These are phyloP conservation scores for Azemiops feae DNA, from an alignment of 2,113 vertebrate genomes.

Conservation along the genomic window DNA sequence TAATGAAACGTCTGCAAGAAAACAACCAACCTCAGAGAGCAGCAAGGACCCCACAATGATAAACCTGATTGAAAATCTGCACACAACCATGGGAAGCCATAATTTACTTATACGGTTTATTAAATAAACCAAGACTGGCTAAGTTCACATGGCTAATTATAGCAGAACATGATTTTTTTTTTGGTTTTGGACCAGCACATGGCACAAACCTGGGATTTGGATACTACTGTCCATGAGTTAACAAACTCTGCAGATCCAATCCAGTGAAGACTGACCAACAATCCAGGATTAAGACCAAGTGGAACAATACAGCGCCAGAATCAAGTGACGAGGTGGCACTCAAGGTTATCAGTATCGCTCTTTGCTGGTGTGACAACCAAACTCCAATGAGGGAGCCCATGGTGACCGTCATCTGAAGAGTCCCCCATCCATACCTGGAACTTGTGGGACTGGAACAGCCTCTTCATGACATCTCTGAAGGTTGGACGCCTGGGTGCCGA, in stretches of 20 bases:
- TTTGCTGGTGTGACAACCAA: not conserved
- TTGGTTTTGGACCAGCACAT: not conserved
- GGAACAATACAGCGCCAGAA: not conserved
- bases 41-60: not conserved
- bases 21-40: not conserved
- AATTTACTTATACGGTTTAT: not conserved
- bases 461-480: slow-evolving; percentile 77
- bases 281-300: not conserved
- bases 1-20: not conserved
- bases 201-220: not conserved
- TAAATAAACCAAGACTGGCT: not conserved
- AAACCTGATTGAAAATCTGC: not conserved
- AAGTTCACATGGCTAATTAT: not conserved
- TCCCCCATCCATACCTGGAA: slow-evolving; percentile 82
- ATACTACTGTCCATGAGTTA: not conserved
- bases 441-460: slow-evolving; percentile 78
- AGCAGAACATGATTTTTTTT: not conserved
- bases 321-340: too few species aligned
- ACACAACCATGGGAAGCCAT: not conserved
- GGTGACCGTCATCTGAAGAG: too few species aligned
- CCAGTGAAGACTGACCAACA: not conserved
- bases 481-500: slow-evolving; percentile 37
- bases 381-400: not conserved
- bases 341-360: not conserved
- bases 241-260: not conserved